phyloP scores from a whole-genome alignment of 2,113 vertebrate genomes.

The Pedionomus torquatus region DNA sequence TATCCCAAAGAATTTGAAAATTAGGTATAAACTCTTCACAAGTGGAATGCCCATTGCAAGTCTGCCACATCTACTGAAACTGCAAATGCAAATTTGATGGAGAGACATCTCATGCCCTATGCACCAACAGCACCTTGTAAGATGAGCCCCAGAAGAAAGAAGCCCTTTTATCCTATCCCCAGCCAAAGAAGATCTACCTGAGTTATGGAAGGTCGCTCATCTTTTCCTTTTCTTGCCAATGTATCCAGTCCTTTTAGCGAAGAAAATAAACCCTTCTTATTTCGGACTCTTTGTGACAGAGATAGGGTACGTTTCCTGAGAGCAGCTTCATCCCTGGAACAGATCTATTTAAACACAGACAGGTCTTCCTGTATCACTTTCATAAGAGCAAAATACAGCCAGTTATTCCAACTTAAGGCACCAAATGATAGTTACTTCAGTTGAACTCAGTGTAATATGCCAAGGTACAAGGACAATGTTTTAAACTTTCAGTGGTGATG shows the following conservation, averaged over 20 bases:
- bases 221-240: constrained; percentile 87
- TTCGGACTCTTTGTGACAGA: constrained; percentile 77
- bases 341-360: constrained; percentile 81
- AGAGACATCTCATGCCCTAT: not conserved
- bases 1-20: not conserved
- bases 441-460: not conserved
- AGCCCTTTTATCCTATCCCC: not conserved
- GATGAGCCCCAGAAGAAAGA: not conserved
- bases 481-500: not conserved
- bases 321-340: constrained; percentile 91
- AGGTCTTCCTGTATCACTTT: not conserved
- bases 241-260: constrained; percentile 95
- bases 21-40: not conserved
- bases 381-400: not conserved
- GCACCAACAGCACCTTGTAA: not conserved
- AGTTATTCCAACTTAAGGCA: not conserved
- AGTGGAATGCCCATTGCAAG: not conserved
- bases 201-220: constrained; percentile 87
- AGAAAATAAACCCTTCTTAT: constrained; percentile 91
- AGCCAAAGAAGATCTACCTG: constrained; percentile 79
- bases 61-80: not conserved
- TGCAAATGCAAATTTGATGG: not conserved
- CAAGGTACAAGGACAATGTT: not conserved
- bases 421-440: not conserved
- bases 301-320: constrained; percentile 90